These are phyloP conservation scores for Okapia johnstoni DNA, from an alignment of 2,113 vertebrate species.

Conservation along the genomic window DNA sequence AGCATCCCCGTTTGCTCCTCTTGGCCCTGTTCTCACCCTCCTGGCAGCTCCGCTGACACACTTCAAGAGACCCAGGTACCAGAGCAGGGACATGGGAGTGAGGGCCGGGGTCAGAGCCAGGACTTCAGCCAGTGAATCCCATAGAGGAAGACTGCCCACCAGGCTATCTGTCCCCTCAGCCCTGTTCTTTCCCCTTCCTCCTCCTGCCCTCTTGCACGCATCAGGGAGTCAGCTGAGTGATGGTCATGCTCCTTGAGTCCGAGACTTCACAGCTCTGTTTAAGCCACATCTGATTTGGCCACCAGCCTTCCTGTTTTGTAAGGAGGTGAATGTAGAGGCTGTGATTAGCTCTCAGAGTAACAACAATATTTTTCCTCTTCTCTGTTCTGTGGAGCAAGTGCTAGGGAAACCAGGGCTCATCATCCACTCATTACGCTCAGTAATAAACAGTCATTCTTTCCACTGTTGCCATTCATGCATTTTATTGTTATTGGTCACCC, in stretches of 20 bases:
- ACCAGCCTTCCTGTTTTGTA: background rate
- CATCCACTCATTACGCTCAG: background rate
- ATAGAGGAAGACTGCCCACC: background rate
- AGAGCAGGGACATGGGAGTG: background rate
- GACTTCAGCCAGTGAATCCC: background rate
- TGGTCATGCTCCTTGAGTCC: background rate
- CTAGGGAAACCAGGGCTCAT: background rate
- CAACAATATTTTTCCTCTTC: slow-evolving; percentile 30
- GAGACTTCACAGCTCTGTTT: background rate
- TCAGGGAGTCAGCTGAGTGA: background rate
- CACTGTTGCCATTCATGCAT: background rate
- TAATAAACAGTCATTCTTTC: background rate
- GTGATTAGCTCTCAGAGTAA: slow-evolving; percentile 1
- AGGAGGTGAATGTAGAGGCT: background rate
- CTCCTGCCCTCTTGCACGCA: background rate
- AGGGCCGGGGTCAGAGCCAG: background rate
- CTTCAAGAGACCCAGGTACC: background rate
- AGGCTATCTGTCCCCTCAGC: background rate
- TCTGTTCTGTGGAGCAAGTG: background rate
- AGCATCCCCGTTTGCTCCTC: background rate
- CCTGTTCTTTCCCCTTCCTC: background rate
- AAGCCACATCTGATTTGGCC: background rate
- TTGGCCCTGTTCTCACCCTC: background rate
- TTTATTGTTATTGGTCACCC: slow-evolving; percentile 18
- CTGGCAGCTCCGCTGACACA: background rate